phyloP scores from a whole-genome alignment of 2,797 vertebrate species.

The Neopelma chrysocephalum region DNA sequence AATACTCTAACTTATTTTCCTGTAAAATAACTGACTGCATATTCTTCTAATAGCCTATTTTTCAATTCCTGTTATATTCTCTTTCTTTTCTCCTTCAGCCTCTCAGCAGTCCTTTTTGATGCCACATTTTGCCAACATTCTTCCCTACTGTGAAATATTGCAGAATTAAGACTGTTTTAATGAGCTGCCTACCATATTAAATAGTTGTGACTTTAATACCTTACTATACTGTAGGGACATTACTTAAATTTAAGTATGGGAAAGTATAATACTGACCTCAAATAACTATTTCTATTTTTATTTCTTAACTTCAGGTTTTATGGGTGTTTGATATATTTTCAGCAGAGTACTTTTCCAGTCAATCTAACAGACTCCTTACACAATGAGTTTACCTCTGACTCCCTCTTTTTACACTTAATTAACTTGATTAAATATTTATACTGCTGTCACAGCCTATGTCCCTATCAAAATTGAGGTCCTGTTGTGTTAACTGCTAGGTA shows the following conservation, averaged over 20 bases:
- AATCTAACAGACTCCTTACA: background rate
- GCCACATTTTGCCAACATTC: background rate
- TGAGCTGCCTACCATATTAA: background rate
- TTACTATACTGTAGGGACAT: background rate
- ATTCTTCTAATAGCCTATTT: background rate
- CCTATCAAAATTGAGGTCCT: background rate
- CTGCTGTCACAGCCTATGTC: background rate
- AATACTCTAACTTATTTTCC: background rate
- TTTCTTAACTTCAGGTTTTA: background rate
- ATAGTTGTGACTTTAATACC: background rate
- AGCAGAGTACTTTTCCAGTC: background rate
- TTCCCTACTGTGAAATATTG: background rate
- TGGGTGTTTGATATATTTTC: background rate
- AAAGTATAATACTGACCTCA: background rate
- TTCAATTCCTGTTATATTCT: background rate
- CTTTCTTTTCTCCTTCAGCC: background rate
- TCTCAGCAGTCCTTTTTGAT: background rate
- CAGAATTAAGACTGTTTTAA: background rate
- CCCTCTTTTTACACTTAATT: slow-evolving; percentile 17
- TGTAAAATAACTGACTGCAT: background rate
- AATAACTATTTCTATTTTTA: background rate
- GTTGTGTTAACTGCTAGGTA: background rate
- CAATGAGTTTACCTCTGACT: background rate
- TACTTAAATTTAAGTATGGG: background rate
- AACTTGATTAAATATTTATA: slow-evolving; percentile 49